Evolutionary conservation across 2,113 vertebrate genomes (phyloP), one percentile per base, ranked within the genome.

Genomic region (Osmerus mordax): DNA sequence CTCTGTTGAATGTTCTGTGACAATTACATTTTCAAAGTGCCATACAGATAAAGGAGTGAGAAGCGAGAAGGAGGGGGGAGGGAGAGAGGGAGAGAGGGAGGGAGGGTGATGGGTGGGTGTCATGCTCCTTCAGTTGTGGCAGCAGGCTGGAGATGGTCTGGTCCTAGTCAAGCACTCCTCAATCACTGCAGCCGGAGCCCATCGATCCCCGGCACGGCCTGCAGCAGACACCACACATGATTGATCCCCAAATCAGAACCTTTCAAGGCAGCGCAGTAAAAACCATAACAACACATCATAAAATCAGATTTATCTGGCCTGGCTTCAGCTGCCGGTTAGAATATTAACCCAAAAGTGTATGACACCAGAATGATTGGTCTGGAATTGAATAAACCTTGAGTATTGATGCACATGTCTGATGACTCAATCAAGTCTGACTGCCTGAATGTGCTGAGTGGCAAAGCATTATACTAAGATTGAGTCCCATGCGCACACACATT

Each of bases 231-330:
- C 87, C 84, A 81, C 81, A 79, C 73, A 81, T 91, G 90, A 91
- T 91, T 91, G 90, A 90, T 91, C 87, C 89, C 85, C 86, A 87
- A 90, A 90, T 91, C 90, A 91, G 87, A 84, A 81, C 82, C 81
- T 88, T 88, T 82, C 89, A 87, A 86, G 80, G 85, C 86, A 55
- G 83, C 69, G 82, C 88, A 51, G 81, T 90, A 90, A 90, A 91
- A 90, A 87, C 82, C 84, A 89, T 86, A 89, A 90, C 89, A 89
- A 83, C 86, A 85, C 87, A 87, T 90, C 90, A 90, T 91, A 90
- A 91, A 90, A 89, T 81, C 77, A 85, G 90, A 91, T 91, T 90
- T 91, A 91, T 91, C 86, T 83, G 75, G 62, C 71, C 83, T 23
- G 75, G 79, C 78, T 74, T 79, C 41, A 73, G 83, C 83, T 83